Conservation (phyloP, 2,797 vertebrate species). For the Uromys caudimaculatus region DNA sequence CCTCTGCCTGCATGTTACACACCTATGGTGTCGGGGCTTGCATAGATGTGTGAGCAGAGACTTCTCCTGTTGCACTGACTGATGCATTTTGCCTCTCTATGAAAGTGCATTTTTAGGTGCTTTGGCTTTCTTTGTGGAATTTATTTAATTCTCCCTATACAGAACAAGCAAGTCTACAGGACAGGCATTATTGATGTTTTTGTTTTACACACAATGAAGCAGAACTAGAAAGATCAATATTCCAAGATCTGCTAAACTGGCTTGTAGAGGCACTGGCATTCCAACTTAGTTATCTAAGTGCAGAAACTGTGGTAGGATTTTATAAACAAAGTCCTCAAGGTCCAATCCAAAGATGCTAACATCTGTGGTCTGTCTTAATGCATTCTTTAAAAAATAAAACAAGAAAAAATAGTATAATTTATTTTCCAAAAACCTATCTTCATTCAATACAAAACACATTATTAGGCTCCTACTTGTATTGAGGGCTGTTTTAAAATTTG, state of each 20-base stretch:
- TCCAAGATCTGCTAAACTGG: background rate
- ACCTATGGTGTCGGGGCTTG: background rate
- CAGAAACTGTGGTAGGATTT: constrained; percentile 6
- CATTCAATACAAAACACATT: constrained; percentile 7
- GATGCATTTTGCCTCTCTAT: background rate
- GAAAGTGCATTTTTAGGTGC: background rate
- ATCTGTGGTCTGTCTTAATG: background rate
- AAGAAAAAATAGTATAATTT: background rate
- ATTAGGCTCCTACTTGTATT: background rate
- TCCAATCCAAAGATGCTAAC: background rate
- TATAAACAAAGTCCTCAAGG: background rate
- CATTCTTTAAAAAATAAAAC: constrained; percentile 21
- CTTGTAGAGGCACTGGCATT: background rate
- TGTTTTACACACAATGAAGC: background rate
- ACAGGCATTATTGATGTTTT: background rate
- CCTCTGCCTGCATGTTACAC: background rate
- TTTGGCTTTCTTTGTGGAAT: background rate
- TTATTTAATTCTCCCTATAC: constrained; percentile 2
- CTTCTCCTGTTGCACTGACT: background rate
- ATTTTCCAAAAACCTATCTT: background rate
- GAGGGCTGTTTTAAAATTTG: background rate
- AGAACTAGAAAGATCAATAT: background rate
- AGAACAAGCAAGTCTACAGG: background rate
- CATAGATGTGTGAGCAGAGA: background rate
- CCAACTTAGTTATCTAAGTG: background rate